phyloP scores from a whole-genome alignment of 2,888 invertebrate species.

The Copidosoma aretas region DNA sequence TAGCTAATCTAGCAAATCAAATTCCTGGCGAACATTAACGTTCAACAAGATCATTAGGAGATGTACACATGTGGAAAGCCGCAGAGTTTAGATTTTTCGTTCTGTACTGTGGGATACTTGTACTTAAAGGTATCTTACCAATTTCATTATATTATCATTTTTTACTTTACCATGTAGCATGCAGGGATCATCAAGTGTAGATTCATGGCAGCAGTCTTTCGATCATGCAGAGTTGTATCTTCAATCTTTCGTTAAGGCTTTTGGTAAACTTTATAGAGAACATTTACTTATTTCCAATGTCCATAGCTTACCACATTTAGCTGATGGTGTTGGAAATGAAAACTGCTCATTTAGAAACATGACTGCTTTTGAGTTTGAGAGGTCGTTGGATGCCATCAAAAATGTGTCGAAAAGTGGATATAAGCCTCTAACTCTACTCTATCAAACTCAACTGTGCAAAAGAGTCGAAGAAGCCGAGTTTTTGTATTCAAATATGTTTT shows the following conservation, averaged over 20 bases:
- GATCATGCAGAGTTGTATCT: background rate
- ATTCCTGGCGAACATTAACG: too few relatives aligned
- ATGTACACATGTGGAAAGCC: background rate
- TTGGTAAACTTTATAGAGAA: background rate
- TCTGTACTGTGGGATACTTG: background rate
- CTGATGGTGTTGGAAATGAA: background rate
- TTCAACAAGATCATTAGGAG: conserved; percentile 2
- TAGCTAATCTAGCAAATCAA: too few relatives aligned
- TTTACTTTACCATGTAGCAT: background rate
- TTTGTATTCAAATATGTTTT: too few relatives aligned
- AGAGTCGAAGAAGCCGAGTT: too few relatives aligned
- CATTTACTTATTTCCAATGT: background rate
- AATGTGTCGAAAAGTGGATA: conserved; percentile 2
- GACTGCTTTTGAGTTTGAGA: conserved; percentile 1
- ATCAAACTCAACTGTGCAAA: too few relatives aligned
- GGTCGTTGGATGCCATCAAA: background rate
- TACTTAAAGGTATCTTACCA: background rate
- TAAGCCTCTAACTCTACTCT: background rate
- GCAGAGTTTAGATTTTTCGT: background rate
- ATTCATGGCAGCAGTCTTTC: background rate
- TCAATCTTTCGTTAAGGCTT: background rate
- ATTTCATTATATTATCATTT: background rate
- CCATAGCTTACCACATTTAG: background rate
- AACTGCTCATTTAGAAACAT: background rate
- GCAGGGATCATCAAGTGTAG: background rate